A percentile compares a stretch with the other conserved stretches of the same genome.
phyloP scores from a whole-genome alignment of 2,888 invertebrate genomes.

The Pterobdella sp. region DNA sequence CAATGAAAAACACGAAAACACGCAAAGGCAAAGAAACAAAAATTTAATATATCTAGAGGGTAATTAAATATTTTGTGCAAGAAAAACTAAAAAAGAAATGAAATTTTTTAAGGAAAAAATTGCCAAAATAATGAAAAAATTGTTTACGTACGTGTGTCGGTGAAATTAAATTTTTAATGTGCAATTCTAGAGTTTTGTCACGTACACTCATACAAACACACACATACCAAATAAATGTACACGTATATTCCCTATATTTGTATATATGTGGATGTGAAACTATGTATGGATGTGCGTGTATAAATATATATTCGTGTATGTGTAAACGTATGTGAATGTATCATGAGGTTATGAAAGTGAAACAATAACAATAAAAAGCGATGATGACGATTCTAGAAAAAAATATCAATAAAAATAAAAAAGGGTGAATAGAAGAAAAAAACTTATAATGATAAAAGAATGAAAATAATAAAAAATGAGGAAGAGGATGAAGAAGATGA shows the following conservation, averaged over 20 bases:
- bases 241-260: background rate
- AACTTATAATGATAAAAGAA: background rate
- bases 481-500: slow-evolving; percentile 10
- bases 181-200: too few species aligned
- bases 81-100: background rate
- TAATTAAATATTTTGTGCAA: background rate
- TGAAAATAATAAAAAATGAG: slow-evolving; percentile 1
- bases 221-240: too few species aligned
- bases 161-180: slow-evolving; percentile 1
- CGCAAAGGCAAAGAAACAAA: background rate
- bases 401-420: slow-evolving; percentile 10
- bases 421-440: background rate
- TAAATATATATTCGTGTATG: background rate
- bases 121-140: background rate
- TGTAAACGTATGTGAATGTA: slow-evolving; percentile 2
- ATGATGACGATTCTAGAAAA: background rate
- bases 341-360: background rate
- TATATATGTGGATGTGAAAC: background rate
- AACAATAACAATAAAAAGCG: background rate
- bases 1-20: background rate
- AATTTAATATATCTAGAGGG: background rate
- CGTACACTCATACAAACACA: too few species aligned
- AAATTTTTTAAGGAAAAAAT: background rate
- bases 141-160: background rate
- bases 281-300: slow-evolving; percentile 3